Conservation (phyloP, 2,888 invertebrate species). For the Ectemnius lituratus region DNA sequence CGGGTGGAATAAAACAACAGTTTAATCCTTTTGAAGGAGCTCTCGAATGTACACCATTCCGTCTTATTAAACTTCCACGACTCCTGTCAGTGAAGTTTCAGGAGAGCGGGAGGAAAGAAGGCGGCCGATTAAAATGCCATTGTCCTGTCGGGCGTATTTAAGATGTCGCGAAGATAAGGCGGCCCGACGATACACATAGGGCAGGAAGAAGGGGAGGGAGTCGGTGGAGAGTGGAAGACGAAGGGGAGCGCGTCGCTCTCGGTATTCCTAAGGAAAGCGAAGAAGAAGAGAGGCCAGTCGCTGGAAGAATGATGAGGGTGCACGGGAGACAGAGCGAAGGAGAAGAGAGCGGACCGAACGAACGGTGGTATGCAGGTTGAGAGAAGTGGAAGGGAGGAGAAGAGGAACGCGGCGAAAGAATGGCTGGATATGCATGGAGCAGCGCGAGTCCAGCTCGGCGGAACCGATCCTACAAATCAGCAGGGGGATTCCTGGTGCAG, state of each 20-base stretch:
- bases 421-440: conserved; percentile 22
- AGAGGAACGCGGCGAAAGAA: conserved; percentile 8
- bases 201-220: conserved; percentile 1
- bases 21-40: too few species aligned
- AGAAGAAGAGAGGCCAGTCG: conserved; percentile 11
- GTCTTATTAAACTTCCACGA: too few species aligned
- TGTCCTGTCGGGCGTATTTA: conserved; percentile 48
- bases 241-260: conserved; percentile 10
- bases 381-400: conserved; percentile 3
- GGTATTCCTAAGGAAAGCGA: conserved; percentile 19
- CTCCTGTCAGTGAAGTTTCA: too few species aligned
- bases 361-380: conserved; percentile 5
- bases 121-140: conserved; percentile 42
- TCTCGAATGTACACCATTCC: too few species aligned
- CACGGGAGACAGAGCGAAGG: conserved; percentile 35
- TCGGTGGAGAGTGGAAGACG: conserved; percentile 15
- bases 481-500: conserved; percentile 25
- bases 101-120: too few species aligned
- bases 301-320: conserved; percentile 34
- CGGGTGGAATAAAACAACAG: too few species aligned
- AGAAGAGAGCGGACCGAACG: conserved; percentile 6
- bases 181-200: conserved; percentile 10
- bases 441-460: conserved; percentile 30
- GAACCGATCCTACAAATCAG: conserved; percentile 45
- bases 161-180: conserved; percentile 41